These are phyloP conservation scores for Coendou prehensilis DNA, from an alignment of 2,797 vertebrate genomes.

Conservation along the genomic window DNA sequence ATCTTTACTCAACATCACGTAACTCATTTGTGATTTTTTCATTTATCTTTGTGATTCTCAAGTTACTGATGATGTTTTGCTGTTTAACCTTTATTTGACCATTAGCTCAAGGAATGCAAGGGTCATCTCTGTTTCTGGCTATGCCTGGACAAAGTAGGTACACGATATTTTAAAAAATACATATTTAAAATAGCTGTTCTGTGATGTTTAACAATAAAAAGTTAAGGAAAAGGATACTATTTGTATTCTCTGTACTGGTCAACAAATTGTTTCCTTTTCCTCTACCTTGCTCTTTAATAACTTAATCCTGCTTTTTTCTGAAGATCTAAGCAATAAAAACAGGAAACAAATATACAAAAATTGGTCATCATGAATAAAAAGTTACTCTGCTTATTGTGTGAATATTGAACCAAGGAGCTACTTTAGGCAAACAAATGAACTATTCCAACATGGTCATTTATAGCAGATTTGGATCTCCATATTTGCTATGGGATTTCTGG, in stretches of 20 bases:
- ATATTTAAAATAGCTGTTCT: conserved; percentile 36
- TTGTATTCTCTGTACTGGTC: not conserved
- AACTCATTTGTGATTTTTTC: not conserved
- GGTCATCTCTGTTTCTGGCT: not conserved
- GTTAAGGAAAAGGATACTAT: conserved; percentile 22
- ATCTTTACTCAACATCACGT: not conserved
- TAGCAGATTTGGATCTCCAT: not conserved
- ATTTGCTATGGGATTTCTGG: not conserved
- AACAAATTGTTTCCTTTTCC: conserved; percentile 31
- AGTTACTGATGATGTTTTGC: not conserved
- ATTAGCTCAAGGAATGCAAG: not conserved
- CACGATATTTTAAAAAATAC: not conserved
- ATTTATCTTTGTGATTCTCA: conserved; percentile 56
- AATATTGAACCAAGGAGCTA: conserved; percentile 6
- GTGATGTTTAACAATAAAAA: conserved; percentile 41
- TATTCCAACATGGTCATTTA: not conserved
- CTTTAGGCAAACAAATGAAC: conserved; percentile 28
- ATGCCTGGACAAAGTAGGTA: not conserved
- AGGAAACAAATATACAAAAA: conserved; percentile 55
- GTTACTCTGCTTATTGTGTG: not conserved
- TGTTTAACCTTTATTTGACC: conserved; percentile 21
- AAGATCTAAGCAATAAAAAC: conserved; percentile 25
- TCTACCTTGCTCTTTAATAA: conserved; percentile 23
- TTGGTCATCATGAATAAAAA: not conserved
- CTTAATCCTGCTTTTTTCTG: not conserved